A percentile compares a stretch with the other conserved stretches of the same genome.
Evolutionary conservation across 2,797 vertebrate genomes (phyloP).

Genomic region (Sebastes hubbsi): DNA sequence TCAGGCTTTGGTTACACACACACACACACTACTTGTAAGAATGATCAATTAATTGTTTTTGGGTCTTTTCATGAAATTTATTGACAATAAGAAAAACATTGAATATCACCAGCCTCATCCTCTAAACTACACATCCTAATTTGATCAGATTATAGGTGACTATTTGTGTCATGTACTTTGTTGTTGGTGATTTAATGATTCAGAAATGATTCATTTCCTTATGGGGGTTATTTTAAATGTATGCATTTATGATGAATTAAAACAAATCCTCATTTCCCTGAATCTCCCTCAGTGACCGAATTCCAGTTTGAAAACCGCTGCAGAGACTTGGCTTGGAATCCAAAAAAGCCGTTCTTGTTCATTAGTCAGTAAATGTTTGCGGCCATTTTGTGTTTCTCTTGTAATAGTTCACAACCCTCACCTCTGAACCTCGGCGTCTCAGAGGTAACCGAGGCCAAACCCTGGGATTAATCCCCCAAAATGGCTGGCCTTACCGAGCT

Average conservation of each 20-base stretch:
- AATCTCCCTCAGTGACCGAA: neutral
- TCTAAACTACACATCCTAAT: neutral
- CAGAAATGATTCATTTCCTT: neutral
- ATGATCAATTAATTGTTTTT: neutral
- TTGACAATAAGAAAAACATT: neutral
- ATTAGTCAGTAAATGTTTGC: constrained; percentile 15
- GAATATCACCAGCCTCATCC: neutral
- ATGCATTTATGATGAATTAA: neutral
- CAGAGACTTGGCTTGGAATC: constrained; percentile 7
- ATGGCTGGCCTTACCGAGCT: constrained; percentile 61
- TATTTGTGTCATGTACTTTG: neutral
- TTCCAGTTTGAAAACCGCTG: constrained; percentile 19
- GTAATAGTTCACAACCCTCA: constrained; percentile 70
- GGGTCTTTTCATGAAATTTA: neutral
- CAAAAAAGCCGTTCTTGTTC: constrained; percentile 21
- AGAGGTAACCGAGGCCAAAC: constrained; percentile 55
- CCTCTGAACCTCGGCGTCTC: constrained; percentile 63
- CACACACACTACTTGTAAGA: neutral
- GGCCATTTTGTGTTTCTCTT: constrained; percentile 47
- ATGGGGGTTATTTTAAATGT: neutral
- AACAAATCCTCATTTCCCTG: neutral
- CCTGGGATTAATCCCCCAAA: constrained; percentile 63
- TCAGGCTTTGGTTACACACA: neutral
- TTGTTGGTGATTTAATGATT: neutral
- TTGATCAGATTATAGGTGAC: neutral